Evolutionary conservation across 2,113 vertebrate genomes (phyloP).

Genomic region (Nothocercus julius): DNA sequence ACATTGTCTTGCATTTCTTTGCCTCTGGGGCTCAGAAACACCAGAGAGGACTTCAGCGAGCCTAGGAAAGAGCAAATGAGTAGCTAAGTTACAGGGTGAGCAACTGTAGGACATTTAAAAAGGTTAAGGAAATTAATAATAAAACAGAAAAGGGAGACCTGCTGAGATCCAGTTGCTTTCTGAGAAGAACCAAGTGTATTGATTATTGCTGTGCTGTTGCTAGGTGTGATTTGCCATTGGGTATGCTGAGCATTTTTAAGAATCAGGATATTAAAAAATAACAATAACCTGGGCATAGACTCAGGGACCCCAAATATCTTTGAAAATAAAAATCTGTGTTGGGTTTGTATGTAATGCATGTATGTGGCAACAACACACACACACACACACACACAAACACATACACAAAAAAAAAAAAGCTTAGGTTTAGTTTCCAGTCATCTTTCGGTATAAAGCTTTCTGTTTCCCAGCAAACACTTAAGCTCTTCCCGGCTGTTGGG

Average conservation of each 20-base stretch:
- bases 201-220: background rate
- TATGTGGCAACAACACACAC: background rate
- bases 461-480: slow-evolving; percentile 21
- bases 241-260: background rate
- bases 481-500: background rate
- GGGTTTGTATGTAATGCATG: background rate
- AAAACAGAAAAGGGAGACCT: background rate
- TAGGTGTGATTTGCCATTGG: background rate
- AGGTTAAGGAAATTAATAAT: slow-evolving; percentile 1
- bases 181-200: background rate
- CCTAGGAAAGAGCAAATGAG: slow-evolving; percentile 22
- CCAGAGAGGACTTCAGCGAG: slow-evolving; percentile 1
- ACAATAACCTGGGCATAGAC: background rate
- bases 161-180: background rate
- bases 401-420: rapidly evolving
- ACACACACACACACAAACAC: too few relatives aligned
- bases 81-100: slow-evolving; percentile 16
- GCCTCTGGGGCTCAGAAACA: slow-evolving; percentile 3
- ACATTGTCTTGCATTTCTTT: slow-evolving; percentile 40
- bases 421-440: background rate
- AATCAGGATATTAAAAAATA: background rate
- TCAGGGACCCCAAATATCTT: background rate
- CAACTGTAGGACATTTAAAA: slow-evolving; percentile 6
- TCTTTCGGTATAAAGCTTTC: background rate
- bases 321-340: background rate